Evolutionary conservation across 1,140 invertebrate species (phyloP), one percentile per base, ranked within the genome.

Genomic region (Harpegnathos saltator): DNA sequence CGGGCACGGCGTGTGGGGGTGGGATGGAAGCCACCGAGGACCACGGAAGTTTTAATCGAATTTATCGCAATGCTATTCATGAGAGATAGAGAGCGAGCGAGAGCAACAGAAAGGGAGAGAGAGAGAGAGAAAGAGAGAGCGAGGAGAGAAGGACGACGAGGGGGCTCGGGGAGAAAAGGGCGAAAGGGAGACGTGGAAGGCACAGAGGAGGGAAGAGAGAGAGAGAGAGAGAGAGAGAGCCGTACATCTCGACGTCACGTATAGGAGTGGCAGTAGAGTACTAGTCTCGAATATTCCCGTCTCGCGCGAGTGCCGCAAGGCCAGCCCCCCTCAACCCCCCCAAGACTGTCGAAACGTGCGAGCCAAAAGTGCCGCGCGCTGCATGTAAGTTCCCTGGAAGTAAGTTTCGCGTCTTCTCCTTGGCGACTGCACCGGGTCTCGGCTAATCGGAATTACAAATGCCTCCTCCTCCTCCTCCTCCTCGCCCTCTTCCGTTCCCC

Each of bases 31-130:
- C 85, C 87, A 87, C 82, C 82, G 88, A 82, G 87, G 82, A 89
- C 90, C 90, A 92, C 90, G 90, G 90, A 94, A 93, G 91, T 94
- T 94, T 94, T 94, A 94, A 94, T 94, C 92, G 93, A 94, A 94
- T 93, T 94, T 94, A 94, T 94, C 92, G 92, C 92, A 93, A 93
- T 93, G 91, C 92, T 93, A 94, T 94, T 94, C 93, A 94, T 94
- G 93, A 93, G 92, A 93, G 89, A 87, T 81, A 88, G 87, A 56
- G 84, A 89, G 73, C 63, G 63, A 81, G 86, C 52, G 91, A 93
- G 90, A 92, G 87, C 54, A 26, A 85, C 58, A 17, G 26, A 83
- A 48, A 22, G 73, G 33, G 72, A 66, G 9, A 61, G 29, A 63
- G 50, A 38, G 22, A 61, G n/a, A 24, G 26, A 22, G 38, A 44